Percentiles rank a stretch among this genome's conserved stretches.
Evolutionary conservation across 2,113 vertebrate species (phyloP).

Genomic region (Chaetura pelagica): DNA sequence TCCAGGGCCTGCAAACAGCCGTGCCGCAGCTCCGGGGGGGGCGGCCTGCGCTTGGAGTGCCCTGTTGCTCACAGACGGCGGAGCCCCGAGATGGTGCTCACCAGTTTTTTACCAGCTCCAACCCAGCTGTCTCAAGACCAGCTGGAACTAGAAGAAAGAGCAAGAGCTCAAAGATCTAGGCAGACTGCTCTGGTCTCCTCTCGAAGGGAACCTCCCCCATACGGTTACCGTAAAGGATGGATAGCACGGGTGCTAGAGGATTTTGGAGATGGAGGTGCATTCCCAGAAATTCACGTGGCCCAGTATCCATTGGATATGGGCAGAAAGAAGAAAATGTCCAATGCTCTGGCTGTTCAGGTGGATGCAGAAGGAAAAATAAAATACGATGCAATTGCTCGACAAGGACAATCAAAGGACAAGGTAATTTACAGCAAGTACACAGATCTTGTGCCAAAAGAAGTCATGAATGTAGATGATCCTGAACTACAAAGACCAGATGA

Average conservation of each 20-base stretch:
- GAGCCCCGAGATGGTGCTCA: too few species aligned
- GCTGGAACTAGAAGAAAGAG: conserved; percentile 91
- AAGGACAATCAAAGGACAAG: conserved; percentile 97
- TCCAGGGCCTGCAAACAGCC: too few species aligned
- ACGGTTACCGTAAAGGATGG: conserved; percentile 92
- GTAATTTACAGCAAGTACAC: conserved; percentile 98
- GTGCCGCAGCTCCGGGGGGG: too few species aligned
- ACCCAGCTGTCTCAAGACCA: conserved; percentile 98
- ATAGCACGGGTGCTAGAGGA: conserved; percentile 92
- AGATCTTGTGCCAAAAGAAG: conserved; percentile 95
- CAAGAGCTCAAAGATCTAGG: conserved; percentile 86
- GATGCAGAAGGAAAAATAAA: conserved; percentile 98
- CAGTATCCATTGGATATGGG: conserved; percentile 98
- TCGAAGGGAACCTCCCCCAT: conserved; percentile 89
- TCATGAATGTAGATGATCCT: conserved; percentile 90
- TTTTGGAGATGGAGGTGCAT: conserved; percentile 98
- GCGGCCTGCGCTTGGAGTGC: too few species aligned
- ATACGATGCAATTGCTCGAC: conserved; percentile 94
- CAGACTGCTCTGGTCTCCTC: conserved; percentile 91
- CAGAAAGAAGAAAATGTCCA: conserved; percentile 93
- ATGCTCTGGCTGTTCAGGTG: conserved; percentile 95
- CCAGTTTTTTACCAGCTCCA: conserved; percentile 94
- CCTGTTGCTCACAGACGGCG: too few species aligned
- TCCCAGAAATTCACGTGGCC: conserved; percentile 96
- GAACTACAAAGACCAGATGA: conserved; percentile 93